Base-by-base conservation (phyloP, 1,140 invertebrate genomes). In the Drosophila aff. region DNA sequence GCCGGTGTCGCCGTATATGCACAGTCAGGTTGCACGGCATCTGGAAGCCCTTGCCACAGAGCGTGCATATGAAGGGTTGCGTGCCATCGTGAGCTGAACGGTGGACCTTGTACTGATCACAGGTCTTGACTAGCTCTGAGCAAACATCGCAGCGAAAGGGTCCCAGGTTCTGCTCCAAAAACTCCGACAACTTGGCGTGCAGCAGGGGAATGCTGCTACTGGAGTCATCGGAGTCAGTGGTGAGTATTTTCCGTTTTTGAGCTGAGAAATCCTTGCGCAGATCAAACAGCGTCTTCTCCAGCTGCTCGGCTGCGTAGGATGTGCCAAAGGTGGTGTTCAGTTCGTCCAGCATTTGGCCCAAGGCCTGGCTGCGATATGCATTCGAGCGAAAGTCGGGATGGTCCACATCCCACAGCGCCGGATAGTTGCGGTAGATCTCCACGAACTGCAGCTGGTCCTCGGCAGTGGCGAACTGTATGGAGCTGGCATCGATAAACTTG, bases 21-120 rank as follows among this genome's bases (percentile, higher is more conserved):
- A 92, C 89, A 1, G 91, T 92, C 7, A 92, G 67, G 55, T 92
- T 92, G 36, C 91, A 92, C 0, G 91, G 91, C 87, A 92, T 91
- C 60, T 92, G 91, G 44, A 92, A 92, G 28, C 91, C 91, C 52
- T 92, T 92, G 23, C 87, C 87, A 26, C 91, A 92, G 11, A 92
- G 64, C 4, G 86, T 91, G 64, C 91, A 92, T 18, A 92, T 91
- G 28, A 92, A 92, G 0, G 91, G 91, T 38, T 82, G 82, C 2
- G 83, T 91, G 7, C 87, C 87, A 43, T 92, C 91, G 33, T 92
- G 91, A 0, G 50, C 80, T 0, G 91, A 76, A 18, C 84, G 87
- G 43, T 92, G 91, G 7, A 92, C 80, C 23, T 92, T 92, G 28
- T 89, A 92, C 74, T 92, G 91, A 66, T 92, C 91, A 15, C 83